These are phyloP conservation scores for Echinometra lucunter DNA, from an alignment of 53 echinoderm and acorn worm genomes.

Conservation along the genomic window DNA sequence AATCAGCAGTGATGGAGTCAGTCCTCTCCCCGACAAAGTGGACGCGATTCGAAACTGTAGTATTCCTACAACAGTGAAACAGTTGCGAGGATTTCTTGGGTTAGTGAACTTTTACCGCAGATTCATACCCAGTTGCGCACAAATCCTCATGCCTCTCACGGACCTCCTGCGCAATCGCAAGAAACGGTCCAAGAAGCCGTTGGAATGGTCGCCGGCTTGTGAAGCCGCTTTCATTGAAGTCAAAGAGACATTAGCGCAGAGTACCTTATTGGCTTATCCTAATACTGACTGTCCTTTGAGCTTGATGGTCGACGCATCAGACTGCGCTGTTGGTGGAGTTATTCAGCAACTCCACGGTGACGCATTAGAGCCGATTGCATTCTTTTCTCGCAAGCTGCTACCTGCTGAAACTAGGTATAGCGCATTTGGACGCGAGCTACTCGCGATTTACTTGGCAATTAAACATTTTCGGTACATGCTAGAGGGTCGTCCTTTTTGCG, in stretches of 20 bases:
- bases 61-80: slow-evolving; percentile 59
- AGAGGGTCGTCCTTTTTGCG: slow-evolving; percentile 72
- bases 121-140: too few species aligned
- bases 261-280: too few species aligned
- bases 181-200: slow-evolving; percentile 24
- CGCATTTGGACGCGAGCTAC: too few species aligned
- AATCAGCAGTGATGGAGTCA: too few species aligned
- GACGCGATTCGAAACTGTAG: slow-evolving; percentile 63
- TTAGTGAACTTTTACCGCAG: too few species aligned
- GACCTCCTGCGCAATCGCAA: too few species aligned
- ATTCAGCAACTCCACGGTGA: too few species aligned
- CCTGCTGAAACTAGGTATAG: slow-evolving; percentile 71
- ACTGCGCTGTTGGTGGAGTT: slow-evolving; percentile 72
- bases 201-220: slow-evolving; percentile 37
- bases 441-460: too few species aligned
- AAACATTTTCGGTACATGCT: too few species aligned
- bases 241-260: slow-evolving; percentile 58
- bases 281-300: too few species aligned
- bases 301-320: slow-evolving; percentile 74
- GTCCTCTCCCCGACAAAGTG: slow-evolving; percentile 71
- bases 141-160: too few species aligned
- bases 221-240: slow-evolving; percentile 22
- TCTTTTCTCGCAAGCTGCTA: slow-evolving; percentile 67
- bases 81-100: slow-evolving; percentile 49
- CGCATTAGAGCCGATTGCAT: slow-evolving; percentile 76